Conservation (phyloP, 2,888 invertebrate genomes). For the Spodoptera littoralis region DNA sequence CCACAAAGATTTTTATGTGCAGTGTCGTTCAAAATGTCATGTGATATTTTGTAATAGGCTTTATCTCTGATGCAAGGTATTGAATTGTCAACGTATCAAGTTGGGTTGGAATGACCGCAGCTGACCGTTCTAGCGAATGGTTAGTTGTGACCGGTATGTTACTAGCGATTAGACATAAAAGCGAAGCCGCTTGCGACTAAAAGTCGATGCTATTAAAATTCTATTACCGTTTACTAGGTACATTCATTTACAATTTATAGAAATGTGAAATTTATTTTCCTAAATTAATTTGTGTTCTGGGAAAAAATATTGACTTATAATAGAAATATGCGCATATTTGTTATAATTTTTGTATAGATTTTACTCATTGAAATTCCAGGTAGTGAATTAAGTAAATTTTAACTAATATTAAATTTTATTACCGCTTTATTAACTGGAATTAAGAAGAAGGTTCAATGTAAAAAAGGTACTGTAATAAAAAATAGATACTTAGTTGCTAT, state of each 20-base stretch:
- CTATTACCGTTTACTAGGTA: conserved; percentile 32
- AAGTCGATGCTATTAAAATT: conserved; percentile 58
- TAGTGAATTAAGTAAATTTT: no score
- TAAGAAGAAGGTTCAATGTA: no score
- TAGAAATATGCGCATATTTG: no score
- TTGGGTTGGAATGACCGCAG: conserved; percentile 50
- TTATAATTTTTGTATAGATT: no score
- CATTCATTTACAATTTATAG: conserved; percentile 31
- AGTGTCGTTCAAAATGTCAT: conserved; percentile 68
- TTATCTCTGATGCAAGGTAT: conserved; percentile 74
- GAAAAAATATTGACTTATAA: not conserved
- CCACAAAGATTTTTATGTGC: conserved; percentile 73
- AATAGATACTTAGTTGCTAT: no score
- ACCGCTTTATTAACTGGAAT: no score
- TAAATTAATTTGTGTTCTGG: not conserved
- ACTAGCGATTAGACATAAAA: conserved; percentile 68
- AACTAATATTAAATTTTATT: no score
- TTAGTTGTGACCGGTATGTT: conserved; percentile 48
- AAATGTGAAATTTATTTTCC: conserved; percentile 24
- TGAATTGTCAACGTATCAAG: conserved; percentile 80
- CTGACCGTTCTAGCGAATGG: conserved; percentile 48
- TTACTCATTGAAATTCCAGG: no score
- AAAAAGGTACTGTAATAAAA: no score
- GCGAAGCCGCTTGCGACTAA: conserved; percentile 63
- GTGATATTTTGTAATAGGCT: conserved; percentile 75